Percentiles rank a stretch among this genome's conserved stretches.
phyloP scores from a whole-genome alignment of 1,140 invertebrate genomes.

The Phocides pigmalion region DNA sequence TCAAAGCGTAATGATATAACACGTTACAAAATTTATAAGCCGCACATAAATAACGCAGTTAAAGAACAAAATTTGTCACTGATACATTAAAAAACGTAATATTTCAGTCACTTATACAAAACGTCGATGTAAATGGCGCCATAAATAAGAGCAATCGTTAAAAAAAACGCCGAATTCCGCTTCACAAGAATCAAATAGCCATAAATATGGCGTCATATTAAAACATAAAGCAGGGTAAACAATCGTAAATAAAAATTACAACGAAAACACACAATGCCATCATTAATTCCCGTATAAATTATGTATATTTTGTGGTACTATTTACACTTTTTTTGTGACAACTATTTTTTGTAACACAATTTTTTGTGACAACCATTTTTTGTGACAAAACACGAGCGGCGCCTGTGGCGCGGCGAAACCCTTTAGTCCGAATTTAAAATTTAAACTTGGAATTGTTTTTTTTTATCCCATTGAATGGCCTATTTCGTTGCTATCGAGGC shows the following conservation, averaged over 20 bases:
- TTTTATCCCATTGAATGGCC: constrained; percentile 38
- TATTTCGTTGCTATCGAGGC: constrained; percentile 45
- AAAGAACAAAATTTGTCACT: constrained; percentile 40
- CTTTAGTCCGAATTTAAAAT: constrained; percentile 65
- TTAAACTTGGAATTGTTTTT: constrained; percentile 45
- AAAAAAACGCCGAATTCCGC: constrained; percentile 57
- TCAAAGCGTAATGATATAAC: not conserved
- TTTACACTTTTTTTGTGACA: constrained; percentile 77
- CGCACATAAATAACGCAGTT: constrained; percentile 16
- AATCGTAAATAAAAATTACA: constrained; percentile 83
- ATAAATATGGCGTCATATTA: constrained; percentile 78
- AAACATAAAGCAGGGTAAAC: constrained; percentile 83
- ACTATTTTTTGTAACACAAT: constrained; percentile 62
- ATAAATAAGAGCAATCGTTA: constrained; percentile 66
- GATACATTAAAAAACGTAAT: constrained; percentile 43
- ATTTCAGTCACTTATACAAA: constrained; percentile 48
- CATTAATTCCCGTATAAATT: constrained; percentile 79
- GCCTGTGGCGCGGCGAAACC: constrained; percentile 67
- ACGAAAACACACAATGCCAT: constrained; percentile 73
- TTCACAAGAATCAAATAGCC: constrained; percentile 58
- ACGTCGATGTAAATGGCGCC: constrained; percentile 53
- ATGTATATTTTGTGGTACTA: constrained; percentile 72
- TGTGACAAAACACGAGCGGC: constrained; percentile 61
- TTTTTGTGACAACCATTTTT: constrained; percentile 70
- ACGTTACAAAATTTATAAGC: constrained; percentile 13